These are phyloP conservation scores for Aleadryas rufinucha DNA, from an alignment of 2,113 vertebrate genomes.

Conservation along the genomic window DNA sequence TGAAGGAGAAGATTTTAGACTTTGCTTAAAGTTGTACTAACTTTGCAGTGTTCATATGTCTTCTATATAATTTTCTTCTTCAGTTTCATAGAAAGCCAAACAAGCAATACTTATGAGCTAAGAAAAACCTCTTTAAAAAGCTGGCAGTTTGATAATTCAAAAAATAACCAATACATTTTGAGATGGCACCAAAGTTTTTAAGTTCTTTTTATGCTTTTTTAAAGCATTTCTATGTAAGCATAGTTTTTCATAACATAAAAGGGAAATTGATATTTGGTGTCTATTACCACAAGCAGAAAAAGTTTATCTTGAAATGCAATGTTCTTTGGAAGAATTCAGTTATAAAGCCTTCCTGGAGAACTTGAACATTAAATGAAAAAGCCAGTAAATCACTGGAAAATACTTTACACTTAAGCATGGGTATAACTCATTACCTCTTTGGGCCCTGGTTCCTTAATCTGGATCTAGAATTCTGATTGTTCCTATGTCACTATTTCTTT, in stretches of 20 bases:
- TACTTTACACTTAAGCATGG: neutral
- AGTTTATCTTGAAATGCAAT: neutral
- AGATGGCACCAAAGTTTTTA: neutral
- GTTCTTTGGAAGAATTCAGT: neutral
- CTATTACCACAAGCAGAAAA: neutral
- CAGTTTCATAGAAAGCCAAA: neutral
- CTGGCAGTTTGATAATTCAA: neutral
- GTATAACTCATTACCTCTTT: neutral
- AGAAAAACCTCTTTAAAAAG: neutral
- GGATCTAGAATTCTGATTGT: neutral
- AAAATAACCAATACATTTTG: neutral
- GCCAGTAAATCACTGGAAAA: neutral
- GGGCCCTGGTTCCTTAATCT: neutral
- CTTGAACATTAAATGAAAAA: neutral
- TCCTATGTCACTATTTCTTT: neutral
- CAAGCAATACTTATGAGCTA: neutral
- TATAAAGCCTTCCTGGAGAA: neutral
- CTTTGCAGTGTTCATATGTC: neutral
- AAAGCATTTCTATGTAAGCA: neutral
- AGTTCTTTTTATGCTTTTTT: neutral
- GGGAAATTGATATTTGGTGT: neutral
- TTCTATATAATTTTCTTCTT: neutral
- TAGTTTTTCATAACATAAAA: neutral
- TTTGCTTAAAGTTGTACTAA: neutral
- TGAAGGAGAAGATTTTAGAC: neutral